Conservation (phyloP, 2,797 vertebrate genomes). For the Tragelaphus oryx region DNA sequence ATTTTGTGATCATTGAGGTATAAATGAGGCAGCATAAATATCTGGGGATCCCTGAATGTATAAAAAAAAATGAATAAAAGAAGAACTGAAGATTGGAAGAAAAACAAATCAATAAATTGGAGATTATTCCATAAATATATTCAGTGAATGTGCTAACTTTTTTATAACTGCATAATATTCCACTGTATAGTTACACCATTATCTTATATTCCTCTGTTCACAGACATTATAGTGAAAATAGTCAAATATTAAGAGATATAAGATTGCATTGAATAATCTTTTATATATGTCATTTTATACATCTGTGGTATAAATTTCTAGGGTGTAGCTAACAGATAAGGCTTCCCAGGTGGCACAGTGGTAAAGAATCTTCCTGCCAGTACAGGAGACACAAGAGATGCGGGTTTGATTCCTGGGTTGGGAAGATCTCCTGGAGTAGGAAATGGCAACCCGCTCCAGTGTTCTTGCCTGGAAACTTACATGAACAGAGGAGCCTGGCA, state of each 20-base stretch:
- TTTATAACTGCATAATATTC: constrained; percentile 1
- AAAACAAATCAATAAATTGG: background rate
- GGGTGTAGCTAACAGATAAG: background rate
- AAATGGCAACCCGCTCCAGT: background rate
- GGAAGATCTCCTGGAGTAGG: background rate
- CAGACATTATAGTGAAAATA: constrained; percentile 1
- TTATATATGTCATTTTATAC: background rate
- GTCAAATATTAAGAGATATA: background rate
- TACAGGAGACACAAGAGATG: background rate
- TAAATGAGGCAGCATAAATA: background rate
- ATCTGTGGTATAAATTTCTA: background rate
- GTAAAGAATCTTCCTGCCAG: background rate
- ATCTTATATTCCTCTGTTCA: background rate
- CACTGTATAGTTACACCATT: background rate
- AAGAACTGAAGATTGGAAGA: background rate
- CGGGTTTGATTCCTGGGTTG: background rate
- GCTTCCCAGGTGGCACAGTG: background rate
- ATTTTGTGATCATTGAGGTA: background rate
- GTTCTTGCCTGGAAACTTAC: background rate
- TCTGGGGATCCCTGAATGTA: background rate
- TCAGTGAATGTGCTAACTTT: constrained; percentile 2
- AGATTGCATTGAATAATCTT: background rate
- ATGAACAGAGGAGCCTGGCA: background rate
- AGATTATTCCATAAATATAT: background rate
- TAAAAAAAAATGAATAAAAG: background rate